Evolutionary conservation across 2,888 invertebrate species (phyloP).

Genomic region (Aleiodes testaceus): DNA sequence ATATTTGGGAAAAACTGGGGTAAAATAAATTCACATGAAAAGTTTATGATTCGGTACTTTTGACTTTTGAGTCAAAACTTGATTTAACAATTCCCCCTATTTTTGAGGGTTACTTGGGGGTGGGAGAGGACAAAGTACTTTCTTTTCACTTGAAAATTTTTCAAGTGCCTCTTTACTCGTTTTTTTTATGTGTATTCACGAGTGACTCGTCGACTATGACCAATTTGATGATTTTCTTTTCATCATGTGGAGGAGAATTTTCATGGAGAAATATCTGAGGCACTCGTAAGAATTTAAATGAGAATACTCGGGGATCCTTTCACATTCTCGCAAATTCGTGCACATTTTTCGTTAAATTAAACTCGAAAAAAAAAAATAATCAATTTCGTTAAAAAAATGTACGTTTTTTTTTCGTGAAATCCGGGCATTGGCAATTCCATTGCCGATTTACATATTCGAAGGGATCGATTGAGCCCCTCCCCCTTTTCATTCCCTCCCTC

Average conservation of each 20-base stretch:
- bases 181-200: constrained; percentile 4
- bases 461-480: constrained; percentile 39
- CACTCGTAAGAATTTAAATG: background rate
- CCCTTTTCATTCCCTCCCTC: constrained; percentile 19
- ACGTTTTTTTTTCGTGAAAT: constrained; percentile 16
- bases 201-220: constrained; percentile 21
- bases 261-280: background rate
- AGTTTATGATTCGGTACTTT: background rate
- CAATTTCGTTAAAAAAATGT: too few relatives aligned
- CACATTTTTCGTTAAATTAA: background rate
- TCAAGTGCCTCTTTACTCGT: constrained; percentile 16
- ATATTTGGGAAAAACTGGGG: too few relatives aligned
- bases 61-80: background rate
- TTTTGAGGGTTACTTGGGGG: too few relatives aligned
- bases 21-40: too few relatives aligned
- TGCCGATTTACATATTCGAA: constrained; percentile 43
- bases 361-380: too few relatives aligned
- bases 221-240: constrained; percentile 19
- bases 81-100: too few relatives aligned
- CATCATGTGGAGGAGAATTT: background rate
- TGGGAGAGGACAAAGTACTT: background rate
- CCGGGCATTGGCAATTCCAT: constrained; percentile 42
- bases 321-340: background rate
- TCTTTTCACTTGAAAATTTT: constrained; percentile 17
- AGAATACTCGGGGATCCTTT: background rate